These are phyloP conservation scores for Tonatia bakeri DNA, from an alignment of 2,113 vertebrate genomes.

Conservation along the genomic window DNA sequence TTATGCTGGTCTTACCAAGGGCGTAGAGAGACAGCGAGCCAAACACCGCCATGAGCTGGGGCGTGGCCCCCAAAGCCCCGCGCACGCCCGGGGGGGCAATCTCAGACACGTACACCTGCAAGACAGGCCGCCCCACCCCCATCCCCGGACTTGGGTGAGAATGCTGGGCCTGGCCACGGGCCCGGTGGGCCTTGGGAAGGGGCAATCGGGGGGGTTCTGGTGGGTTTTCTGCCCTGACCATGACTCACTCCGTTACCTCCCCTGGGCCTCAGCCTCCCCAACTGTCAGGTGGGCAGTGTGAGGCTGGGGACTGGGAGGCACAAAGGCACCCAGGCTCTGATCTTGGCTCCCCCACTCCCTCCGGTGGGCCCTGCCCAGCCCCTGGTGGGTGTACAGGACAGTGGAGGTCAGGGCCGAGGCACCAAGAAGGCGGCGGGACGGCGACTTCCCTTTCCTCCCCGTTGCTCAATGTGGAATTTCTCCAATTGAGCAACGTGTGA, in stretches of 20 bases:
- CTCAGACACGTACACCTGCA: conserved; percentile 96
- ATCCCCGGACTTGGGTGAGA: not conserved
- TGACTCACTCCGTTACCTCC: not conserved
- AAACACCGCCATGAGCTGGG: conserved; percentile 94
- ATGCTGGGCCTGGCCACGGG: not conserved
- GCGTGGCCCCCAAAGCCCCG: conserved; percentile 90
- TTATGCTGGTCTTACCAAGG: conserved; percentile 77
- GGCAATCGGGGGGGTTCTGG: not conserved
- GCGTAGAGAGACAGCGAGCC: conserved; percentile 89
- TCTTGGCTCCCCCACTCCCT: too few relatives aligned
- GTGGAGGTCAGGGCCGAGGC: not conserved
- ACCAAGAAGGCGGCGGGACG: fast-evolving
- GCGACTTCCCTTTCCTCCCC: conserved; percentile 18
- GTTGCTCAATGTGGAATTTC: conserved; percentile 37
- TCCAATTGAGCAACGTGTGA: conserved; percentile 39
- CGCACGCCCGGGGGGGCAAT: conserved; percentile 89
- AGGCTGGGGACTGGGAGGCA: not conserved
- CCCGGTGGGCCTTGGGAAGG: too few relatives aligned
- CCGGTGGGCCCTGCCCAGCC: fast-evolving
- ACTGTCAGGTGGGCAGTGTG: not conserved
- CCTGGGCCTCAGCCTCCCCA: not conserved
- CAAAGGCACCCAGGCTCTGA: not conserved
- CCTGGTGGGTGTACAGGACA: too few relatives aligned
- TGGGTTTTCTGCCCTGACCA: not conserved
- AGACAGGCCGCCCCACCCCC: fast-evolving